Percentiles rank a stretch among this genome's conserved stretches.
Evolutionary conservation across 2,888 invertebrate genomes (phyloP).

Genomic region (Calliopum simillimum): DNA sequence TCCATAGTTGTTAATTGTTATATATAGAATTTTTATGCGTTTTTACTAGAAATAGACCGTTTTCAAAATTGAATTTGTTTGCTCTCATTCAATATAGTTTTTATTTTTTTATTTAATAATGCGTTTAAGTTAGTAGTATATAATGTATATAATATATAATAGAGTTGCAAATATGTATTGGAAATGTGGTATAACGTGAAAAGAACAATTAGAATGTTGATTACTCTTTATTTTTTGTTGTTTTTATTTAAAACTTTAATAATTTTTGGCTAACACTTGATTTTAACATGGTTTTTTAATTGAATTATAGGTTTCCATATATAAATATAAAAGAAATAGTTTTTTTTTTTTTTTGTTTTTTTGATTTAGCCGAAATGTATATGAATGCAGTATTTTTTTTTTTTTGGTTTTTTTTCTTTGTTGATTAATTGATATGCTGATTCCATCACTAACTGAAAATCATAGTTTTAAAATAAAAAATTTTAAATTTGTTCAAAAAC

Average conservation of each 20-base stretch:
- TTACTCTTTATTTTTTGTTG: slow-evolving; percentile 42
- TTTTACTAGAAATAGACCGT: slow-evolving; percentile 36
- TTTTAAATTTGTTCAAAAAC: slow-evolving; percentile 19
- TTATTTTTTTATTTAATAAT: slow-evolving; percentile 30
- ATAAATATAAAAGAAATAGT: slow-evolving; percentile 4
- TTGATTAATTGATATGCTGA: slow-evolving; percentile 67
- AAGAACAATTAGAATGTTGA: slow-evolving; percentile 34
- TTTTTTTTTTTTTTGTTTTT: slow-evolving; percentile 10
- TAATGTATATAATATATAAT: slow-evolving; percentile 7
- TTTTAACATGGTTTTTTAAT: slow-evolving; percentile 24
- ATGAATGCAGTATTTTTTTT: slow-evolving; percentile 38
- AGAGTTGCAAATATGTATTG: not conserved
- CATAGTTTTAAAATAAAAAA: slow-evolving; percentile 7
- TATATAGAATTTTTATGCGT: slow-evolving; percentile 32
- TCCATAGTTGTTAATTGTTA: slow-evolving; percentile 43
- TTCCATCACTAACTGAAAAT: slow-evolving; percentile 61
- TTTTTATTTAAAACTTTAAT: slow-evolving; percentile 47
- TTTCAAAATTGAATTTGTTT: slow-evolving; percentile 36
- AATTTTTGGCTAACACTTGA: slow-evolving; percentile 50
- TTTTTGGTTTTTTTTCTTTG: slow-evolving; percentile 46
- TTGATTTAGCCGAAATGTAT: slow-evolving; percentile 33
- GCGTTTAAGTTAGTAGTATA: slow-evolving; percentile 21
- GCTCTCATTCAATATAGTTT: slow-evolving; percentile 11
- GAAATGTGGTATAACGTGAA: slow-evolving; percentile 7
- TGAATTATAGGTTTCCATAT: slow-evolving; percentile 22